A percentile compares a stretch with the other conserved stretches of the same genome.
Conservation (phyloP, 92 coral and sea anemone genomes). For the Palythoa grandiflora region DNA sequence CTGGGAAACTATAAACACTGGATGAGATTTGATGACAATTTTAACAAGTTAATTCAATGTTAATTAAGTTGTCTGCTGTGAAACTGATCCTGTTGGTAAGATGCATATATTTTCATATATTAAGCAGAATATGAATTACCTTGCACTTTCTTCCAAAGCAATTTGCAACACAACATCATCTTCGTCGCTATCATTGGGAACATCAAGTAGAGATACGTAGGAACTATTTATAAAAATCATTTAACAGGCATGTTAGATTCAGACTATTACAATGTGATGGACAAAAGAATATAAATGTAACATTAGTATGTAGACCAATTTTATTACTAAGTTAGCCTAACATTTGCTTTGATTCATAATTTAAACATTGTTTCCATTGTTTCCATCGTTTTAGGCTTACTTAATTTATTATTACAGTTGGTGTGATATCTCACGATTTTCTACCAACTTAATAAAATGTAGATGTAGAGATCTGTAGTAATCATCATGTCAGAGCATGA, state of each 20-base stretch:
- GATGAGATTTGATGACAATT: background rate
- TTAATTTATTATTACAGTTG: too few relatives aligned
- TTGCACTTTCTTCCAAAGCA: conserved; percentile 9
- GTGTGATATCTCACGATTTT: too few relatives aligned
- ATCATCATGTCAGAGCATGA: too few relatives aligned
- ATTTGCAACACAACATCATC: conserved; percentile 4
- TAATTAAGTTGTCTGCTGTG: background rate
- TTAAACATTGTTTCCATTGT: too few relatives aligned
- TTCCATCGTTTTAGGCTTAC: too few relatives aligned
- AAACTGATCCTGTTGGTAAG: background rate
- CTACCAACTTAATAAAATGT: too few relatives aligned
- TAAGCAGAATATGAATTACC: background rate
- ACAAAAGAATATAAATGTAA: too few relatives aligned
- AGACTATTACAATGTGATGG: background rate
- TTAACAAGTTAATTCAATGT: background rate
- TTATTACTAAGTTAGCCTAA: too few relatives aligned
- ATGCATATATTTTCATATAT: background rate
- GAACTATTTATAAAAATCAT: background rate
- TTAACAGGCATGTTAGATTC: background rate
- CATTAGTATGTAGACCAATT: too few relatives aligned
- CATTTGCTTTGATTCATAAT: too few relatives aligned
- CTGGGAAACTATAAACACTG: too few relatives aligned
- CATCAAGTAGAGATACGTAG: conserved; percentile 1
- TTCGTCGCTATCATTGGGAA: background rate
- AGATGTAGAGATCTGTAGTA: too few relatives aligned